Base-by-base conservation (phyloP, 2,888 invertebrate species). In the Romanomermis culicivorax region DNA sequence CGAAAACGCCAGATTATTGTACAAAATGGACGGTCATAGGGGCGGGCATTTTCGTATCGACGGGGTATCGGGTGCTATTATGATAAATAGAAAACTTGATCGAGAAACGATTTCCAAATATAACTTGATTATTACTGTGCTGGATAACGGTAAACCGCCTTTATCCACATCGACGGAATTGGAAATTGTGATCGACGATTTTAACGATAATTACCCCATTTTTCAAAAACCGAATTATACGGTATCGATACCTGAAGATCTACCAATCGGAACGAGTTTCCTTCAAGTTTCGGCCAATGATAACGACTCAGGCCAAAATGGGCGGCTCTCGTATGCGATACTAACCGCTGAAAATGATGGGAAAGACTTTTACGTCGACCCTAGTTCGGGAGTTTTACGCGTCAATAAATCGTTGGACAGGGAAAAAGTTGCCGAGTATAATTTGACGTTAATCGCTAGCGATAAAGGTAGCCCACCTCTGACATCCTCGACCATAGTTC, bases 151-250 rank as follows among this genome's bases (percentile, higher is more conserved):
- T 1, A 78, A 79, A 42, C 91, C 91, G 0, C 80, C 87, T 0
- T 72, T 88, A 20, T 83, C 85, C 1, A 91, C 93, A 66, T 88
- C 87, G 0, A 91, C 93, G 0, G 88, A 89, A 64, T 83, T 97
- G 0, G 89, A 93, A 69, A 86, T 97, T 61, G 82, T 85, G 0
- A 81, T 97, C 0, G 82, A 83, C 0, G 97, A 97, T 68, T 86
- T 64, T 2, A 66, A 66, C 55, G 66, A 66, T 61, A 65, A 66
- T 56, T 55, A 61, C 14, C 66, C 66, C 17, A 56, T 58, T 47
- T 66, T 66, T 57, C 57, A 62, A 11, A 58, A 60, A 7, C 77
- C 81, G 0, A 75, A 82, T 2, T 89, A 89, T 64, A 79, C 80
- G 23, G 82, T 85, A 0, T 80, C 79, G 2, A 81, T 89, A 25